phyloP scores from a whole-genome alignment of 2,113 vertebrate genomes.

The Xerus inauris region DNA sequence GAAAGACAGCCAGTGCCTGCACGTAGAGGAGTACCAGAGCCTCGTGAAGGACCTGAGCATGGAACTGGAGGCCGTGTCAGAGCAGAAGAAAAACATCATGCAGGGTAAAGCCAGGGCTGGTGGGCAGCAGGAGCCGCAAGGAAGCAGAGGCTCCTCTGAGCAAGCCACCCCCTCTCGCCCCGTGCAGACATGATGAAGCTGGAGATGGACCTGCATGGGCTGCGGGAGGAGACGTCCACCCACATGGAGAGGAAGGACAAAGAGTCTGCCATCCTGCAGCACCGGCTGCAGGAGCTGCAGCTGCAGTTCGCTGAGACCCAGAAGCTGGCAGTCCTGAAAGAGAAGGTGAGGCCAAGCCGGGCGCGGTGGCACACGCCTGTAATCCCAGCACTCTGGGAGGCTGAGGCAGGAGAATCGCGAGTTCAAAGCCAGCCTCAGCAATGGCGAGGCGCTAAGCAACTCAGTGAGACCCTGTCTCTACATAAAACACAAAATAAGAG shows the following conservation, averaged over 20 bases:
- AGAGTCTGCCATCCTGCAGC: conserved; percentile 74
- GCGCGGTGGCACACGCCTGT: too few relatives aligned
- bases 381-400: too few relatives aligned
- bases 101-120: conserved; percentile 70
- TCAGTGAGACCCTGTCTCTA: too few relatives aligned
- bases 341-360: conserved; percentile 83
- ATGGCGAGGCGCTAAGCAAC: too few relatives aligned
- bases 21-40: conserved; percentile 82
- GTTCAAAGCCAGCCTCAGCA: too few relatives aligned
- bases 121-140: rapidly evolving
- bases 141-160: background rate
- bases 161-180: background rate
- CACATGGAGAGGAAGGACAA: conserved; percentile 79
- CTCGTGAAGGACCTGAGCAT: conserved; percentile 80
- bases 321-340: conserved; percentile 77
- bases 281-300: conserved; percentile 80
- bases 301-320: conserved; percentile 79
- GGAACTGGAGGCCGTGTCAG: conserved; percentile 77
- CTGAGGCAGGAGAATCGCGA: too few relatives aligned
- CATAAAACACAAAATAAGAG: too few relatives aligned
- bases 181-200: conserved; percentile 80
- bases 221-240: conserved; percentile 77
- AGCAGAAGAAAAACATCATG: conserved; percentile 81
- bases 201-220: conserved; percentile 79
- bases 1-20: conserved; percentile 81